These are phyloP conservation scores for Idris sp. DNA, from an alignment of 1,140 invertebrate genomes.

Conservation along the genomic window DNA sequence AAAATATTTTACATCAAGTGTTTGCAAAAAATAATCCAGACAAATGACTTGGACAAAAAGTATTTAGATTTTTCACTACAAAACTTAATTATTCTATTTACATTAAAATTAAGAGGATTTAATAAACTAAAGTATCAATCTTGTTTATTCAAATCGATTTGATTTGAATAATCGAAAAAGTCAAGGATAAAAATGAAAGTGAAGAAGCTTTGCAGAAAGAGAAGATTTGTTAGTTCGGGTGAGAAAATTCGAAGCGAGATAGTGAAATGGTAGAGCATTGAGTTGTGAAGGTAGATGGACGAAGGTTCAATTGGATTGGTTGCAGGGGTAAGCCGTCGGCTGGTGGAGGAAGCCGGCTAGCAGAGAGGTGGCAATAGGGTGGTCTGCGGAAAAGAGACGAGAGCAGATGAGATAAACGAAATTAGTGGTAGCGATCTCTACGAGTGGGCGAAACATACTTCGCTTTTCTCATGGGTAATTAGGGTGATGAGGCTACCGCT, in stretches of 20 bases:
- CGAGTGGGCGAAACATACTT: slow-evolving; percentile 75
- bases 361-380: slow-evolving; percentile 26
- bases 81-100: no score
- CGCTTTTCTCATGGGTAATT: slow-evolving; percentile 70
- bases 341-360: slow-evolving; percentile 16
- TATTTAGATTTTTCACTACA: no score
- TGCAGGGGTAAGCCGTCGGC: slow-evolving; percentile 23
- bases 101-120: no score
- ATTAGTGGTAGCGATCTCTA: slow-evolving; percentile 70
- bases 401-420: slow-evolving; percentile 55
- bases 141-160: no score
- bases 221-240: slow-evolving; percentile 29
- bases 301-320: slow-evolving; percentile 46
- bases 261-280: slow-evolving; percentile 14
- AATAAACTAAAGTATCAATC: no score
- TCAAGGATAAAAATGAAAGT: slow-evolving; percentile 16
- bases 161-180: slow-evolving; percentile 23
- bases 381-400: slow-evolving; percentile 25
- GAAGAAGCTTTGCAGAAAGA: slow-evolving; percentile 26
- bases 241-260: slow-evolving; percentile 21
- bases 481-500: slow-evolving; percentile 63
- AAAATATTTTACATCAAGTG: no score
- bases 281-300: slow-evolving; percentile 37
- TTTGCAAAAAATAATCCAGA: no score
- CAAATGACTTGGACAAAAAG: no score